Evolutionary conservation across 2,888 invertebrate species (phyloP).

Genomic region (Drosophila buzzatii): DNA sequence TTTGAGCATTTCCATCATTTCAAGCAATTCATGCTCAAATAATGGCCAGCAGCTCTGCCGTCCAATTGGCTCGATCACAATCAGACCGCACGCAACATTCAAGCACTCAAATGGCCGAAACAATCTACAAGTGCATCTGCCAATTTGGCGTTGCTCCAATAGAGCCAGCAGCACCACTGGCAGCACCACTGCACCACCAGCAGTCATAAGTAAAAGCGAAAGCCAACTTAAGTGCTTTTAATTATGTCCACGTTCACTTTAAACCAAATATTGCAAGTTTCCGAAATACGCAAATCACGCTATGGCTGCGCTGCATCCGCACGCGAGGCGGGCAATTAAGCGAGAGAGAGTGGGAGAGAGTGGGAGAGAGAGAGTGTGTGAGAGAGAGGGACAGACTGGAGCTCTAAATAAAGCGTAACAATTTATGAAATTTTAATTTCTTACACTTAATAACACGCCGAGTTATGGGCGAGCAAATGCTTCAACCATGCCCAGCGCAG

Average conservation of each 20-base stretch:
- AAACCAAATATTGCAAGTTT: constrained; percentile 73
- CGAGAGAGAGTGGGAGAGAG: background rate
- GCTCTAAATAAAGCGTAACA: constrained; percentile 78
- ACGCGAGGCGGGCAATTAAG: constrained; percentile 51
- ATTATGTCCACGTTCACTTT: constrained; percentile 80
- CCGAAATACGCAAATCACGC: constrained; percentile 70
- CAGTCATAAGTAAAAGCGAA: background rate
- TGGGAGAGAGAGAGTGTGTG: background rate
- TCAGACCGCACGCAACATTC: constrained; percentile 26
- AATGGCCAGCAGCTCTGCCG: constrained; percentile 10
- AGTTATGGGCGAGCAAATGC: constrained; percentile 53
- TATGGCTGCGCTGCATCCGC: constrained; percentile 4
- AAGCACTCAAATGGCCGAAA: constrained; percentile 27
- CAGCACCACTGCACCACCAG: constrained; percentile 1
- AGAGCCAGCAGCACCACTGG: constrained; percentile 6
- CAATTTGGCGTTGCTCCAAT: constrained; percentile 62
- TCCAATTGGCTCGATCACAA: constrained; percentile 49
- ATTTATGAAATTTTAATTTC: constrained; percentile 78
- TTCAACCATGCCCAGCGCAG: background rate
- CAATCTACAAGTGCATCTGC: constrained; percentile 52
- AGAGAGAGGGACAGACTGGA: background rate
- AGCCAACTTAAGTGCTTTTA: constrained; percentile 75
- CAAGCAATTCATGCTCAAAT: constrained; percentile 17
- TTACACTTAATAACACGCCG: constrained; percentile 77
- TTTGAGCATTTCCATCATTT: constrained; percentile 13